These are phyloP conservation scores for Mastacembelus armatus DNA, from an alignment of 2,797 vertebrate species.

Conservation along the genomic window DNA sequence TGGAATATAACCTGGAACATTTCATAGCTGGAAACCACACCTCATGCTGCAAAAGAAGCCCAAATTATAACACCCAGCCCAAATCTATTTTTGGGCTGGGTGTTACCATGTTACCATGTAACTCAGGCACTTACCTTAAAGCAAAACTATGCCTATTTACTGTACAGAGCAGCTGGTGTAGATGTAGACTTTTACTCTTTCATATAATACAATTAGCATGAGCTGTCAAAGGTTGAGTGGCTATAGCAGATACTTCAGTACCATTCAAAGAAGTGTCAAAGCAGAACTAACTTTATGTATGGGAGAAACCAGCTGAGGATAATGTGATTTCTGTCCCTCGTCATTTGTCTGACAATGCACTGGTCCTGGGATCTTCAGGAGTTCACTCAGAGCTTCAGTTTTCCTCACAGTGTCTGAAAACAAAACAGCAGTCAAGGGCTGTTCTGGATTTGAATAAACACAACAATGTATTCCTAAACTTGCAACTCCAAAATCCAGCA, in stretches of 20 bases:
- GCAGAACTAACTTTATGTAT: slow-evolving; percentile 47
- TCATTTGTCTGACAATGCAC: slow-evolving; percentile 1
- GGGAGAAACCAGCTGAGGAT: slow-evolving; percentile 24
- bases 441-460: slow-evolving; percentile 4
- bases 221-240: background rate
- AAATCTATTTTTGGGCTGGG: no score
- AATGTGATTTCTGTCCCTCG: slow-evolving; percentile 35
- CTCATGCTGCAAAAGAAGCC: no score
- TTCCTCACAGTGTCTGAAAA: slow-evolving; percentile 84
- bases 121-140: no score
- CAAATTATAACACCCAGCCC: no score
- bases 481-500: background rate
- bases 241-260: background rate
- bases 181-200: background rate
- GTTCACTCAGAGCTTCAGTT: slow-evolving; percentile 85
- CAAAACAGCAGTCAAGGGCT: slow-evolving; percentile 13
- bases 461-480: slow-evolving; percentile 2
- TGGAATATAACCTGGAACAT: no score
- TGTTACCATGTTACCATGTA: no score
- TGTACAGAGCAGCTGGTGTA: no score
- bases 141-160: no score
- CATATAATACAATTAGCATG: background rate
- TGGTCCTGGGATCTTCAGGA: slow-evolving; percentile 82
- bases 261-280: background rate
- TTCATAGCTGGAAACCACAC: no score